Conservation (phyloP, 1,140 invertebrate genomes). For the Drosophila triauraria region DNA sequence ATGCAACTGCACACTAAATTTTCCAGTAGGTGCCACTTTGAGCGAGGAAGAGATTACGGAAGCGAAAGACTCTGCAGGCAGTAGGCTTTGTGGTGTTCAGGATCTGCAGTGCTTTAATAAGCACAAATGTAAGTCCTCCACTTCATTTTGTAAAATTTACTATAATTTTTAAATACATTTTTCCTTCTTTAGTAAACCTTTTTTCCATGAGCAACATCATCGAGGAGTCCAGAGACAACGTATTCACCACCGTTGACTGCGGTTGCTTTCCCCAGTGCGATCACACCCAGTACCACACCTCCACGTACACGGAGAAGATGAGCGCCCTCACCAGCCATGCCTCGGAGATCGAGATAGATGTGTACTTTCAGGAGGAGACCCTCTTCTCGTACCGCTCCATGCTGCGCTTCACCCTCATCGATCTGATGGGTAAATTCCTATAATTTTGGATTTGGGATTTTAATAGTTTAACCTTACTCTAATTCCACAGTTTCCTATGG, state of each 20-base stretch:
- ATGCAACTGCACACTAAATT: constrained; percentile 43
- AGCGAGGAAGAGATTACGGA: not conserved
- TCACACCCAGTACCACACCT: constrained; percentile 67
- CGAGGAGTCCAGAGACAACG: constrained; percentile 55
- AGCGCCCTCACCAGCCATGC: not conserved
- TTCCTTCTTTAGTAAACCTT: constrained; percentile 26
- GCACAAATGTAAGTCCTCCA: constrained; percentile 27
- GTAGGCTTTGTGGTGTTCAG: constrained; percentile 14
- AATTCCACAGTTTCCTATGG: constrained; percentile 62
- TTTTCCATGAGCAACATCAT: constrained; percentile 77
- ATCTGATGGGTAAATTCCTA: constrained; percentile 62
- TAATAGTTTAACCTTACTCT: not conserved
- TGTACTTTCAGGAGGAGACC: constrained; percentile 73
- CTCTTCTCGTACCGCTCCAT: constrained; percentile 72
- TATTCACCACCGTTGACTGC: constrained; percentile 62
- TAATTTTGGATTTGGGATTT: not conserved
- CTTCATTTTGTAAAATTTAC: not conserved
- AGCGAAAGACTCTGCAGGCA: not conserved
- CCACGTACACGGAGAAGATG: constrained; percentile 59
- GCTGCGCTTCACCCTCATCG: constrained; percentile 66
- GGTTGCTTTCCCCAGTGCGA: constrained; percentile 67
- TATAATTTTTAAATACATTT: not conserved
- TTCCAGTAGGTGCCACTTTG: not conserved
- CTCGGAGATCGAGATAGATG: constrained; percentile 53
- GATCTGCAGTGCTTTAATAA: constrained; percentile 53